phyloP scores from a whole-genome alignment of 2,113 vertebrate species.

The Speoplatyrhinus poulsoni region DNA sequence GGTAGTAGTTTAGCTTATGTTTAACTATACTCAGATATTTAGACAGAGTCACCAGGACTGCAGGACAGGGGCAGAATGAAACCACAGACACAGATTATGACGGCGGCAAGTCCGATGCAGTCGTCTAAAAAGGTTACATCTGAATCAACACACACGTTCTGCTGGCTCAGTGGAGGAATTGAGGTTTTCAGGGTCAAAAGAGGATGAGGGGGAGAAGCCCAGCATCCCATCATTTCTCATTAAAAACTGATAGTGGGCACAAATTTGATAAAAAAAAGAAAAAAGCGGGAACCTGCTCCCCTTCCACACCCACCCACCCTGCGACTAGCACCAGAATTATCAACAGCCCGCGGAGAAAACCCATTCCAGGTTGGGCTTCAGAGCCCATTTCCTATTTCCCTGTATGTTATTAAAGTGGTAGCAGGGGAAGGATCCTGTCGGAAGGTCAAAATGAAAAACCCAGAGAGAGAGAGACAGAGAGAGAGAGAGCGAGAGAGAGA shows the following conservation, averaged over 20 bases:
- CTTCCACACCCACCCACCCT: slow-evolving; percentile 1
- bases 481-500: slow-evolving; percentile 15
- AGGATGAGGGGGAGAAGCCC: slow-evolving; percentile 10
- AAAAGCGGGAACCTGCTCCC: slow-evolving; percentile 34
- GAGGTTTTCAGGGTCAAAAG: slow-evolving; percentile 51
- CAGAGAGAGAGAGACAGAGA: slow-evolving; percentile 35
- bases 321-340: slow-evolving; percentile 52
- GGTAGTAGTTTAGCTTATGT: too few species aligned
- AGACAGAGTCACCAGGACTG: neutral
- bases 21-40: neutral
- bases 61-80: slow-evolving; percentile 14
- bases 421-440: slow-evolving; percentile 57
- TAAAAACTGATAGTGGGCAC: slow-evolving; percentile 45
- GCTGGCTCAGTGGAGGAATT: slow-evolving; percentile 39
- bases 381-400: slow-evolving; percentile 65
- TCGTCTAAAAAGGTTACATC: slow-evolving; percentile 31
- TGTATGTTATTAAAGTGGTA: slow-evolving; percentile 64
- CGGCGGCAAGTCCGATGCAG: neutral
- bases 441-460: slow-evolving; percentile 70
- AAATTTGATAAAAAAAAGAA: slow-evolving; percentile 50
- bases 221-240: slow-evolving; percentile 52
- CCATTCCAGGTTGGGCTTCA: slow-evolving; percentile 67
- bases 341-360: slow-evolving; percentile 55
- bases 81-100: neutral
- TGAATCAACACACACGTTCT: slow-evolving; percentile 28